Evolutionary conservation across 2,113 vertebrate genomes (phyloP).

Genomic region (Onychostoma macrolepis): DNA sequence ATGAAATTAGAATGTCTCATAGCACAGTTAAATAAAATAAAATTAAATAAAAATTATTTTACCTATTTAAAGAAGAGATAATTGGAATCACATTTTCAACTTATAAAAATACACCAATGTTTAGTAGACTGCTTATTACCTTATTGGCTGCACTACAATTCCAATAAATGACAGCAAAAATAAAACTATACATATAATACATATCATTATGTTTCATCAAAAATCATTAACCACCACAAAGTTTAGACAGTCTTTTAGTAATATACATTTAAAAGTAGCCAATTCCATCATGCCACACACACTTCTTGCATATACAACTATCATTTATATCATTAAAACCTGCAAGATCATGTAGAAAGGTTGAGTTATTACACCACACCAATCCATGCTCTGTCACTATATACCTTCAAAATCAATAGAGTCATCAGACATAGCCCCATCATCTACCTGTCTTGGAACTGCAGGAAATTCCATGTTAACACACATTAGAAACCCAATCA

Average conservation of each 20-base stretch:
- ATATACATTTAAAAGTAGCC: neutral
- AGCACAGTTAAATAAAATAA: too few relatives aligned
- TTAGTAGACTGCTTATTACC: neutral
- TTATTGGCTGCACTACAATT: neutral
- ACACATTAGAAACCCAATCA: neutral
- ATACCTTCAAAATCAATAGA: conserved; percentile 76
- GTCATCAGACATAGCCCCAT: conserved; percentile 81
- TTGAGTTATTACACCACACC: neutral
- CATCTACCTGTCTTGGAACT: conserved; percentile 80
- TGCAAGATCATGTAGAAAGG: too few relatives aligned
- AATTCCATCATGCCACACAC: conserved; percentile 13
- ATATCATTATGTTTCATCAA: neutral
- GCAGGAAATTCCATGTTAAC: conserved; percentile 55
- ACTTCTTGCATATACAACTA: neutral
- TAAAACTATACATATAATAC: neutral
- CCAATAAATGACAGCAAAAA: neutral
- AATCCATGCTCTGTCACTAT: conserved; percentile 6
- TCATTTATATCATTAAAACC: neutral
- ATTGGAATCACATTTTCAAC: too few relatives aligned
- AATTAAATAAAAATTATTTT: too few relatives aligned
- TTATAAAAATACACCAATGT: neutral
- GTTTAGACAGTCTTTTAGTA: neutral
- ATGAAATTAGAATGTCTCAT: too few relatives aligned
- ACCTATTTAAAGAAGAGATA: too few relatives aligned
- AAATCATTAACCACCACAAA: neutral